Evolutionary conservation across 2,113 vertebrate genomes (phyloP), one percentile per base, ranked within the genome.

Genomic region (Hypanus sabinus): DNA sequence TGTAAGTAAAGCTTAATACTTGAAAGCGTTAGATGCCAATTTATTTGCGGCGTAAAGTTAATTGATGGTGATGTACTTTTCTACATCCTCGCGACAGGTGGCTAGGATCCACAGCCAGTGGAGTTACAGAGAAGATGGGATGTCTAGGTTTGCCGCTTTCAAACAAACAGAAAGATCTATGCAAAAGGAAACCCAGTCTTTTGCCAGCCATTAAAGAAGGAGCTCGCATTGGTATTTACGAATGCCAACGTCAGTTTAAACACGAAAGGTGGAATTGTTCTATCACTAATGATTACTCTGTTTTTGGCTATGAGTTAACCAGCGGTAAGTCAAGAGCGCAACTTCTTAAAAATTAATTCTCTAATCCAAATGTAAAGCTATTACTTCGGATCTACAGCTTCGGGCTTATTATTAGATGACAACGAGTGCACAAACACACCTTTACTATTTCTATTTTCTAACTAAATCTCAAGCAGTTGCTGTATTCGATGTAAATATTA

Each of bases 191-290:
- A 91, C 97, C 97, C 0, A 96, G 98, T 95, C 97, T 99, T 95
- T 95, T 98, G 95, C 96, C 97, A n/a, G 98, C 97, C 96, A 96
- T 99, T 95, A 96, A 95, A 33, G 97, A 98, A 94, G 98, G 98
- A 93, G 98, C 98, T 12, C 97, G 97, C 8, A 96, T 99, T 94
- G 98, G 97, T 94, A 96, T 98, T 90, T 94, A 96, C 27, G 98
- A 98, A 96, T 99, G 98, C 95, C 96, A 97, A 94, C 97, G 95
- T 83, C 98, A 99, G 96, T 99, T 99, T 96, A 96, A 96, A 94
- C 97, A 98, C 94, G 98, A 99, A 95, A 95, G 98, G 75, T 99
- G 98, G 98, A 98, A 99, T 97, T 99, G 98, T 95, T 96, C 95
- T 94, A 96, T 96, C 27, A 94, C 94, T 22, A 85, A 95, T 93